Percentiles rank a stretch among this genome's conserved stretches.
These are phyloP conservation scores for Dicyrtoma fusca DNA, from an alignment of 2,888 invertebrate genomes.

Conservation along the genomic window DNA sequence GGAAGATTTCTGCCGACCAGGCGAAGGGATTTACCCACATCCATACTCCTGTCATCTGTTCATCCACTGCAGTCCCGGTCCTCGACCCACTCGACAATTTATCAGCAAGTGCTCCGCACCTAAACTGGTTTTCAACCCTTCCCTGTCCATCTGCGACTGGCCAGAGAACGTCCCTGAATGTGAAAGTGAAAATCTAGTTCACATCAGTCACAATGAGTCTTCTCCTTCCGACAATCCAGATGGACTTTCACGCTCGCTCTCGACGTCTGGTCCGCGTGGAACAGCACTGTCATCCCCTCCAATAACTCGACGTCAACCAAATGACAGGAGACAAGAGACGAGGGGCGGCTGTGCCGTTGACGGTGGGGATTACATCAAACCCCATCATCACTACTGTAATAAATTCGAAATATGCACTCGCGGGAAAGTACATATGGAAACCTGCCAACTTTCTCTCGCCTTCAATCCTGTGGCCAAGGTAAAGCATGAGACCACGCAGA, in stretches of 20 bases:
- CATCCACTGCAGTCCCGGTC: slow-evolving; percentile 41
- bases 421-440: neutral
- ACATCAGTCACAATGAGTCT: too few species aligned
- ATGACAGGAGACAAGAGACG: neutral
- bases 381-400: slow-evolving; percentile 47
- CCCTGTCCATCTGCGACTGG: slow-evolving; percentile 47
- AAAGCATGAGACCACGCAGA: too few species aligned
- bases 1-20: slow-evolving; percentile 3
- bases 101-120: slow-evolving; percentile 39
- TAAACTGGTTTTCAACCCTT: slow-evolving; percentile 46
- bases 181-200: neutral
- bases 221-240: neutral
- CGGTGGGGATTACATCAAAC: slow-evolving; percentile 34
- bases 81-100: neutral
- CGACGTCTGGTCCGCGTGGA: too few species aligned
- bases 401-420: slow-evolving; percentile 45
- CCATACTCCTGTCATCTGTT: slow-evolving; percentile 42
- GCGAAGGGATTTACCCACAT: slow-evolving; percentile 42
- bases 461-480: slow-evolving; percentile 2
- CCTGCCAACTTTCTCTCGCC: neutral
- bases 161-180: slow-evolving; percentile 36
- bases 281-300: too few species aligned
- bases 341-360: neutral
- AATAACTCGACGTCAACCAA: too few species aligned
- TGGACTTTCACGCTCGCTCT: too few species aligned